Evolutionary conservation across 2,113 vertebrate genomes (phyloP).

Genomic region (Hydrochoerus hydrochaeris): DNA sequence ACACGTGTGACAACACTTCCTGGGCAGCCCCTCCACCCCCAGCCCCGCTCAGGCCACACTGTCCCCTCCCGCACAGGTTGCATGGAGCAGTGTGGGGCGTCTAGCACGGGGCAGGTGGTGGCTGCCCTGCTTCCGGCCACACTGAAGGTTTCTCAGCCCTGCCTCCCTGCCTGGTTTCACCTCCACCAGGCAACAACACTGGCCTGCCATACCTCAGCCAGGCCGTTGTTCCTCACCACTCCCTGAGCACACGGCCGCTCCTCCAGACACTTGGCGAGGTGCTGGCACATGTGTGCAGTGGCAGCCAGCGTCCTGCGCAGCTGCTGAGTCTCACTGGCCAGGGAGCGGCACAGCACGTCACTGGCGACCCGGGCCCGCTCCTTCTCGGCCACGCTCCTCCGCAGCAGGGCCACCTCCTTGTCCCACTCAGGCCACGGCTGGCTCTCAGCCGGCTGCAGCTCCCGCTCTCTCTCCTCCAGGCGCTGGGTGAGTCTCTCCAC

Average conservation of each 20-base stretch:
- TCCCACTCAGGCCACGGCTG: conserved; percentile 89
- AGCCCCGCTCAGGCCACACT: neutral
- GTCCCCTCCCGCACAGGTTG: fast-evolving
- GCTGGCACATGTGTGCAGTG: conserved; percentile 94
- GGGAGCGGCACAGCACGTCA: conserved; percentile 90
- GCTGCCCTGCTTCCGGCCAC: neutral
- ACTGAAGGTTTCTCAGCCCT: neutral
- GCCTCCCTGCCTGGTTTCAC: neutral
- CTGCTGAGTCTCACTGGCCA: conserved; percentile 91
- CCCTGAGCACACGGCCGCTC: conserved; percentile 79
- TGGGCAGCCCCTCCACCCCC: neutral
- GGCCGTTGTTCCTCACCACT: conserved; percentile 65
- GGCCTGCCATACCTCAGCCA: conserved; percentile 81
- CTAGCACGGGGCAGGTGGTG: neutral
- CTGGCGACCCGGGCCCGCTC: conserved; percentile 89
- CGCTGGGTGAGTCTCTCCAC: conserved; percentile 87
- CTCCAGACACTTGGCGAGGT: conserved; percentile 90
- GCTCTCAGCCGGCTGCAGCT: conserved; percentile 84
- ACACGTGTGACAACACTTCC: fast-evolving
- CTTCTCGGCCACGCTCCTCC: conserved; percentile 86
- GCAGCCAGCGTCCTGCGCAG: conserved; percentile 90
- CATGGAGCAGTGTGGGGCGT: too few species aligned
- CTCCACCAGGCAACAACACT: neutral
- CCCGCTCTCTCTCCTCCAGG: conserved; percentile 89
- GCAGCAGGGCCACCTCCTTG: conserved; percentile 88